A percentile compares a stretch with the other conserved stretches of the same genome.
phyloP scores from a whole-genome alignment of 2,888 invertebrate species.

The Tenodera sinensis region DNA sequence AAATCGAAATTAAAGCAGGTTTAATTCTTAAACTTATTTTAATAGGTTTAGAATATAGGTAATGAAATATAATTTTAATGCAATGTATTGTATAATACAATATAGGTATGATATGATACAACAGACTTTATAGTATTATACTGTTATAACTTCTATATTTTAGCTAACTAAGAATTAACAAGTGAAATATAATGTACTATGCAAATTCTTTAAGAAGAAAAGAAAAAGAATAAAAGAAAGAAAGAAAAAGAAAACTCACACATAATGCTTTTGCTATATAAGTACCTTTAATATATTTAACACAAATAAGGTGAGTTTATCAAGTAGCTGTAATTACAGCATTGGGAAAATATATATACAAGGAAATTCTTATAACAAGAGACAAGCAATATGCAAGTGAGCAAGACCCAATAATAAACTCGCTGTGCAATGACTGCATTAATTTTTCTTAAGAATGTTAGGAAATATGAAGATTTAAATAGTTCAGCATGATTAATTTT shows the following conservation, averaged over 20 bases:
- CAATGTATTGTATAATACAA: neutral
- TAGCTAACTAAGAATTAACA: neutral
- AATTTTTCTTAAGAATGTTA: neutral
- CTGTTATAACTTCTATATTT: neutral
- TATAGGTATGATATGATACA: neutral
- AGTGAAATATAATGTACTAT: neutral
- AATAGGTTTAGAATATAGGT: neutral
- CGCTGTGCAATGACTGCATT: neutral
- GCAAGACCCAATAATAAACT: slow-evolving; percentile 25
- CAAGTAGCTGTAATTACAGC: neutral
- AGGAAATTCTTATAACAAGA: slow-evolving; percentile 20
- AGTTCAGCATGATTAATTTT: neutral
- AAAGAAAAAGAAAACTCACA: neutral
- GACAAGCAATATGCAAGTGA: slow-evolving; percentile 29
- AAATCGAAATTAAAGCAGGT: neutral
- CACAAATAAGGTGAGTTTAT: neutral
- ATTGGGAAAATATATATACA: neutral
- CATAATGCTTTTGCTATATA: neutral
- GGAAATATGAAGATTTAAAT: neutral
- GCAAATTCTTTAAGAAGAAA: neutral
- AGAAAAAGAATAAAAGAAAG: too few relatives aligned
- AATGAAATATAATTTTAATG: neutral
- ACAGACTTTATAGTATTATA: neutral
- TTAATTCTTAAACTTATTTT: neutral
- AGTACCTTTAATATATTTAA: neutral